Base-by-base conservation (phyloP, 2,888 invertebrate genomes). In the Drosophila barbarae region DNA sequence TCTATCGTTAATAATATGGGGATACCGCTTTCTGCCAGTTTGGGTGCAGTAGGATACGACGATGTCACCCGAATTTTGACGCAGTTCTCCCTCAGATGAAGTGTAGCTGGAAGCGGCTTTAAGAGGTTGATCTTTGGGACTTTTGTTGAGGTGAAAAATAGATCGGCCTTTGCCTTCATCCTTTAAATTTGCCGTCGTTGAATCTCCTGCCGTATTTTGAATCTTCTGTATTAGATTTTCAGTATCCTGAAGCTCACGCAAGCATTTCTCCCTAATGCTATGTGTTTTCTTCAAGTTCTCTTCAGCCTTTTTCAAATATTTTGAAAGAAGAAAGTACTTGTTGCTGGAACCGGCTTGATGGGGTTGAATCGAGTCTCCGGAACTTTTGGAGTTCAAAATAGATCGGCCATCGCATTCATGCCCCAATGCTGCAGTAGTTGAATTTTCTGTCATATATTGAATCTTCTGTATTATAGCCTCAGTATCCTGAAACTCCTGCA, bases 21-120 rank as follows among this genome's bases (percentile, higher is more conserved):
- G 5, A 56, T 30, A 56, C 23, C 55, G 55, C 30, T 55, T 56
- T 5, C 12, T 36, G 2, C 55, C 55, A 15, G 55, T 54, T 30
- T 12, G 7, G 13, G 21, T 55, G 7, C 55, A 55, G 15, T 30
- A 56, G 7, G 21, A 15, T 9, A 56, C 23, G 13, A 15, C 1
- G 28, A 3, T n/a, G 0, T 30, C 4, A 30, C 21, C 21, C 6
- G 28, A 8, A n/a, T 12, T 2, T 9, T 3, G 26, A 8, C 5
- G 34, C 2, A 23, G 13, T 10, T 35, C 26, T 10, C 1, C 12
- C 21, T 21, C 18, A 38, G 15, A 36, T 15, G 9, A 15, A 36
- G 15, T 32, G 23, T 2, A 21, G 10, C 34, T 18, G 13, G n/a
- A 23, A 26, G 8, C n/a, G 0, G 0, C 5, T 23, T 18, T 12